Conservation (phyloP, 2,888 invertebrate species). For the Julus scandinavius region DNA sequence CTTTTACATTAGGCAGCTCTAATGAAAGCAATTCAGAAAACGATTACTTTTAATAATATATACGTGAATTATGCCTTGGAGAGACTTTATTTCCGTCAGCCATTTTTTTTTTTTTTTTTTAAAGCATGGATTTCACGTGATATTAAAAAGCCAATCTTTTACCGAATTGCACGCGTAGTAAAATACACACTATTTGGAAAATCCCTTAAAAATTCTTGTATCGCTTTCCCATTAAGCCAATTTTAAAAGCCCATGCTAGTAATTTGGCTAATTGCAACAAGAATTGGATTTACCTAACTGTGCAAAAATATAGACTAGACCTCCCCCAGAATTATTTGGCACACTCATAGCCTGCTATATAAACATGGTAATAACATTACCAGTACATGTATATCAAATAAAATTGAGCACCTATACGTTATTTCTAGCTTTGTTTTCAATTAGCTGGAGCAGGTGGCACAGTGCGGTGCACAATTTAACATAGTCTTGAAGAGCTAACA, state of each 20-base stretch:
- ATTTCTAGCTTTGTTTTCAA: neutral
- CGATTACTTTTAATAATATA: constrained; percentile 46
- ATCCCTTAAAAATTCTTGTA: constrained; percentile 22
- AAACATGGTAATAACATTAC: constrained; percentile 3
- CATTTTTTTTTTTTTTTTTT: neutral
- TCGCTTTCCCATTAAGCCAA: neutral
- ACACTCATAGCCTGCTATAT: constrained; percentile 53
- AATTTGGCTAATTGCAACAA: constrained; percentile 45
- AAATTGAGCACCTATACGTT: constrained; percentile 19
- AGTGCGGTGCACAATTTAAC: neutral
- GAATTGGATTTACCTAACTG: constrained; percentile 40
- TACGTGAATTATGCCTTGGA: constrained; percentile 13
- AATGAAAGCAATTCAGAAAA: constrained; percentile 40
- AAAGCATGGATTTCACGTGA: neutral
- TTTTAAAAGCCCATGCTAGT: constrained; percentile 14
- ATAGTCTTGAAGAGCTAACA: neutral
- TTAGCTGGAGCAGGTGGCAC: constrained; percentile 40
- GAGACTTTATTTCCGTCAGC: neutral
- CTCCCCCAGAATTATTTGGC: constrained; percentile 53
- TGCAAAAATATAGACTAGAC: constrained; percentile 53
- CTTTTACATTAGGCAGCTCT: neutral
- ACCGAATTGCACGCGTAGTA: constrained; percentile 1
- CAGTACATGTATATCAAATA: constrained; percentile 1
- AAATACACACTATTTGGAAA: constrained; percentile 37
- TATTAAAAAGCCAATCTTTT: constrained; percentile 12